Conservation (phyloP, 2,888 invertebrate species). For the Polydrusus tereticollis region DNA sequence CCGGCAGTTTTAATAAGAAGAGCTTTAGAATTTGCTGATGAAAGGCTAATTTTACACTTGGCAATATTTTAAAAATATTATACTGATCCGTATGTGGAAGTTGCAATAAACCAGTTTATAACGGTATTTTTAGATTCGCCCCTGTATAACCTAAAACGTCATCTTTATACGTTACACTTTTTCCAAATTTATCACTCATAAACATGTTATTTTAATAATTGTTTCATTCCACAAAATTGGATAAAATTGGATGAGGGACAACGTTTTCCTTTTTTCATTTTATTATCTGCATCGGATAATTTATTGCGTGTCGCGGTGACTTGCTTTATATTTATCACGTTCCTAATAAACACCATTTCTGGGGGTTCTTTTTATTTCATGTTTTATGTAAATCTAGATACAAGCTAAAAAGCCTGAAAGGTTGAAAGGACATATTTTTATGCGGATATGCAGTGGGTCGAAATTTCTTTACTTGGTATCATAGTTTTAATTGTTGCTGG, state of each 20-base stretch:
- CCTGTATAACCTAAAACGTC: constrained; percentile 15
- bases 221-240: constrained; percentile 49
- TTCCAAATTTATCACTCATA: constrained; percentile 41
- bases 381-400: constrained; percentile 49
- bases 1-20: no score
- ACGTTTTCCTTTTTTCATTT: constrained; percentile 45
- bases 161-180: constrained; percentile 18
- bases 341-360: constrained; percentile 46
- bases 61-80: no score
- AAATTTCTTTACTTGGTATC: constrained; percentile 10
- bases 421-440: constrained; percentile 34
- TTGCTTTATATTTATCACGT: constrained; percentile 48
- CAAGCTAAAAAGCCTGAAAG: constrained; percentile 35
- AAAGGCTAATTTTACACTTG: no score
- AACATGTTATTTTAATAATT: constrained; percentile 49
- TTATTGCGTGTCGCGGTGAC: constrained; percentile 46
- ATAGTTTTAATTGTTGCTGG: no score
- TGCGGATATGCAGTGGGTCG: constrained; percentile 36
- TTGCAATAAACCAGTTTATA: no score
- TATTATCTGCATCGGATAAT: constrained; percentile 45
- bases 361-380: constrained; percentile 46
- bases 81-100: no score
- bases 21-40: no score
- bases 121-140: neutral
- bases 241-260: constrained; percentile 42